Base-by-base conservation (phyloP, 2,113 vertebrate genomes). In the Petrocephalus microphthalmus region DNA sequence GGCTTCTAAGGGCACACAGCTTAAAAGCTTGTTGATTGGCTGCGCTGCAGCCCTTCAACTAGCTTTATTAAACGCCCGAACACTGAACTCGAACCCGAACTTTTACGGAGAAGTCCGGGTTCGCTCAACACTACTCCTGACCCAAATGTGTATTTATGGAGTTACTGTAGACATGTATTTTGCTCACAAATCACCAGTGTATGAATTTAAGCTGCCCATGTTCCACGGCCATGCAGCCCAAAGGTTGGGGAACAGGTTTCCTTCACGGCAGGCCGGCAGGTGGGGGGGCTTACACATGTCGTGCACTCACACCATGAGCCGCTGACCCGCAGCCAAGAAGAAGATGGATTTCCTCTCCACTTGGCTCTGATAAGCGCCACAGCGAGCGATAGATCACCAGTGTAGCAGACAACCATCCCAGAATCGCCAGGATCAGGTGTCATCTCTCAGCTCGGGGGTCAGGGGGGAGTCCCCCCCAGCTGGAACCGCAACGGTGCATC, bases 271-370 rank as follows among this genome's bases (percentile, higher is more conserved):
- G 29, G 67, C 67, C 5, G 13, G 29, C 29, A 1, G 33, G 71
- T 78, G 17, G 33, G 33, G 29, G 53, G 71, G 15, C 33, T 37
- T 42, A 33, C 17, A 7, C 29, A 78, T 42, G 33, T 29, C 67
- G 15, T 6, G 11, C 71, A 7, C 71, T 78, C 71, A 19, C 71
- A 42, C 71, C 33, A 19, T 13, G 5, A 42, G 71, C 33, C 33
- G 60, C 60, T 67, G 33, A 78, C 71, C 71, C 33, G 33, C 33
- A 6, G 33, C 71, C 81, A 83, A 22, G 51, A 85, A 37, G 52
- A 54, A 96, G 88, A 95, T 94, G 92, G 95, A 95, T 94, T 90
- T 92, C 94, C 94, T 93, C 90, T 93, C 94, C 91, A 91, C 89
- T 93, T 49, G 87, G 92, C 93, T 93, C 52, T 94, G 94, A 93